Conservation (phyloP, 2,888 invertebrate species). For the Rotaria magnacalcarata region DNA sequence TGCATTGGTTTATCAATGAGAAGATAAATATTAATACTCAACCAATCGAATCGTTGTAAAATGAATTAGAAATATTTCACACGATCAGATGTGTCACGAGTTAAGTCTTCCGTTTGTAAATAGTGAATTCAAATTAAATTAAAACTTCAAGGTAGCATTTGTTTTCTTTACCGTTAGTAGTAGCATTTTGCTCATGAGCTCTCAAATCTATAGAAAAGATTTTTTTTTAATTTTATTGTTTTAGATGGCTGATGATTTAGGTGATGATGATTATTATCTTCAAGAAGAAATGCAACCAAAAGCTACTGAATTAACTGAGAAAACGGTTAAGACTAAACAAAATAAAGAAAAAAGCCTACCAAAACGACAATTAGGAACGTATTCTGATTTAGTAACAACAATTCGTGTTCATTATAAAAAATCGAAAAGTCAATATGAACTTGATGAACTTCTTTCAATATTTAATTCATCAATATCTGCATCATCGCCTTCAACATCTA, state of each 20-base stretch:
- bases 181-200: no score
- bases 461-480: not conserved
- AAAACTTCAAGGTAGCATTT: no score
- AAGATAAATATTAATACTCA: no score
- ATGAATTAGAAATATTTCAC: no score
- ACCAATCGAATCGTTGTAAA: no score
- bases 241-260: not conserved
- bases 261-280: slow-evolving; percentile 8
- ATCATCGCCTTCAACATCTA: not conserved
- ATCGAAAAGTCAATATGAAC: slow-evolving; percentile 15
- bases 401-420: not conserved
- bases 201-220: no score
- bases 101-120: no score
- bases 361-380: not conserved
- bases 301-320: not conserved
- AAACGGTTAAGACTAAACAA: not conserved
- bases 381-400: not conserved
- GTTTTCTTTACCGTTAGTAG: no score
- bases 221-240: not conserved
- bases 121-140: no score
- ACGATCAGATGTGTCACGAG: no score
- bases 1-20: no score
- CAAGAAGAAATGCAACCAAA: not conserved
- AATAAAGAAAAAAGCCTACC: not conserved
- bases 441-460: not conserved